These are phyloP conservation scores for Triplophysa yarkandensis DNA, from an alignment of 2,797 vertebrate species.

Conservation along the genomic window DNA sequence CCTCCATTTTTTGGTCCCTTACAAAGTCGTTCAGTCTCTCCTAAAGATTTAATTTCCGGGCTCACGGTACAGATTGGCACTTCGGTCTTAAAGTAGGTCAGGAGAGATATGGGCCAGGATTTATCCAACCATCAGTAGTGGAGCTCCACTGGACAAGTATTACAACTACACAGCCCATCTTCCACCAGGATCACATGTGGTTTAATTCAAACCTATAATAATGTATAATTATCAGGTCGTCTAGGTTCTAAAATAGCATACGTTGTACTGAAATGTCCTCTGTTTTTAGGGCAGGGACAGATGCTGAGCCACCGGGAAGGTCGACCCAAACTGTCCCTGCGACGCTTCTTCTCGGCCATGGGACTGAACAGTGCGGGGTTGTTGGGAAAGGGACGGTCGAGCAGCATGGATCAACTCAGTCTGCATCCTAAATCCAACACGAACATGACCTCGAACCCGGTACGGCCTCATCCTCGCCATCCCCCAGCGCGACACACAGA, in stretches of 20 bases:
- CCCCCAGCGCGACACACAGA: constrained; percentile 67
- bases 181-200: background rate
- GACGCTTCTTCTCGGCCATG: constrained; percentile 81
- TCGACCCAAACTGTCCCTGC: constrained; percentile 76
- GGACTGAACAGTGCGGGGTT: constrained; percentile 76
- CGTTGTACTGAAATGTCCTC: background rate
- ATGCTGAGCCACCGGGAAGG: constrained; percentile 64
- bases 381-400: constrained; percentile 77
- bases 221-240: background rate
- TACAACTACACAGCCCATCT: too few species aligned
- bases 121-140: background rate
- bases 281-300: constrained; percentile 49
- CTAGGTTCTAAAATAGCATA: background rate
- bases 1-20: constrained; percentile 3
- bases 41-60: constrained; percentile 26
- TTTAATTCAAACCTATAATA: background rate
- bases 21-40: constrained; percentile 13
- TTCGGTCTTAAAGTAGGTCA: constrained; percentile 55
- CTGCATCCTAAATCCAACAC: constrained; percentile 50
- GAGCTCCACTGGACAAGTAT: constrained; percentile 47
- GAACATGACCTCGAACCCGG: background rate
- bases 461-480: constrained; percentile 30
- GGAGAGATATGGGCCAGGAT: constrained; percentile 23
- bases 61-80: constrained; percentile 9
- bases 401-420: constrained; percentile 81